These are phyloP conservation scores for Gallirallus australis DNA, from an alignment of 2,797 vertebrate genomes.

Conservation along the genomic window DNA sequence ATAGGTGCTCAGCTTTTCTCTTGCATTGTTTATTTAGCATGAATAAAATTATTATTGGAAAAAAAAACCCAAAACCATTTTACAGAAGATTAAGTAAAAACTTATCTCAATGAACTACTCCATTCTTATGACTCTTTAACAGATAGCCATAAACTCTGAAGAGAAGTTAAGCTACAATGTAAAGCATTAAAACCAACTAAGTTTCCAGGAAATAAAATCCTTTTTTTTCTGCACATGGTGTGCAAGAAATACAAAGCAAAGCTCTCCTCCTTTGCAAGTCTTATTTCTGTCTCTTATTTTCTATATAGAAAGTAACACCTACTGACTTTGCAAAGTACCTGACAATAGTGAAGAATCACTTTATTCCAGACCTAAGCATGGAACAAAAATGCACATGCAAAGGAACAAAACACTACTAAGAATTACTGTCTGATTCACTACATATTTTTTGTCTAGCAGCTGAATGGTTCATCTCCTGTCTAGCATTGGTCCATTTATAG, in stretches of 20 bases:
- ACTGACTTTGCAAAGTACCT: not conserved
- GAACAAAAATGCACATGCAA: not conserved
- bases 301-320: not conserved
- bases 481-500: not conserved
- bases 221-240: not conserved
- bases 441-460: not conserved
- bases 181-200: not conserved
- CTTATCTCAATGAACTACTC: not conserved
- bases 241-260: not conserved
- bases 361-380: not conserved
- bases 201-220: not conserved
- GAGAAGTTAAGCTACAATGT: not conserved
- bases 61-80: not conserved
- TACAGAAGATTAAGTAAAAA: not conserved
- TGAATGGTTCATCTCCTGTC: constrained; percentile 9
- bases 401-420: constrained; percentile 11
- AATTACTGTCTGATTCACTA: constrained; percentile 20
- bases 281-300: not conserved
- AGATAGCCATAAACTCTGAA: not conserved
- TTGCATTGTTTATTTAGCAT: not conserved
- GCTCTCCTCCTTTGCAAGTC: not conserved
- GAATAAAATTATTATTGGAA: not conserved
- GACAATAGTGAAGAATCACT: not conserved
- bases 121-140: not conserved
- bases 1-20: not conserved